Evolutionary conservation across 53 echinoderm and acorn worm genomes (phyloP).

Genomic region (Henricia sp.): DNA sequence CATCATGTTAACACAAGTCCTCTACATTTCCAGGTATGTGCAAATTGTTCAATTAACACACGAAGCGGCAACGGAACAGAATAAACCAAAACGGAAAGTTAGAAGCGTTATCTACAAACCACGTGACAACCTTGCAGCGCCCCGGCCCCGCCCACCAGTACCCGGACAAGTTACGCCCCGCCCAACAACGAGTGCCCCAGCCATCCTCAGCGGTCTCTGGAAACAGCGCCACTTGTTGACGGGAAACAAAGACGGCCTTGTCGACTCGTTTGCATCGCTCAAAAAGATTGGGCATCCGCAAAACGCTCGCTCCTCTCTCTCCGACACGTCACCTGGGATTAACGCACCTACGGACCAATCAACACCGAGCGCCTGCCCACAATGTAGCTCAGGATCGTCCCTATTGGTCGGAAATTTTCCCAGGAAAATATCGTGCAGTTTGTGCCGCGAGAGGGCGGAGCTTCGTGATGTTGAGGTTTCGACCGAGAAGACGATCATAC

Average conservation of each 20-base stretch:
- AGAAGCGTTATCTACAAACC: background rate
- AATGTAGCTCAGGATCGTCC: slow-evolving; percentile 30
- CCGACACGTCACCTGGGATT: slow-evolving; percentile 36
- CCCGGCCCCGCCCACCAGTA: slow-evolving; percentile 44
- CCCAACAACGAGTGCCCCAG: slow-evolving; percentile 44
- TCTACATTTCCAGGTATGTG: slow-evolving; percentile 27
- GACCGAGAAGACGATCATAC: background rate
- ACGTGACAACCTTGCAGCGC: slow-evolving; percentile 27
- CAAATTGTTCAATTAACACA: slow-evolving; percentile 41
- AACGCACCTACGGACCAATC: slow-evolving; percentile 14
- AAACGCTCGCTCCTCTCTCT: slow-evolving; percentile 20
- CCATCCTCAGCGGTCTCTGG: slow-evolving; percentile 59
- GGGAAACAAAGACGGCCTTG: slow-evolving; percentile 24
- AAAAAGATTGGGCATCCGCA: slow-evolving; percentile 4
- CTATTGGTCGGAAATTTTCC: slow-evolving; percentile 30
- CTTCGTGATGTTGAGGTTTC: slow-evolving; percentile 11
- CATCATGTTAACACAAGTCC: too few relatives aligned
- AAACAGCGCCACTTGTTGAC: slow-evolving; percentile 50
- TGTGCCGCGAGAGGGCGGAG: slow-evolving; percentile 46
- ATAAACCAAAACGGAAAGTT: background rate
- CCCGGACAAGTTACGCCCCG: slow-evolving; percentile 42
- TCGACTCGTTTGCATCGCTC: slow-evolving; percentile 43
- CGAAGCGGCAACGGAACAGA: slow-evolving; percentile 29
- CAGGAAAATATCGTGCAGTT: slow-evolving; percentile 31
- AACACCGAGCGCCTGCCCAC: background rate